These are phyloP conservation scores for Hippoglossus stenolepis DNA, from an alignment of 2,113 vertebrate species.

Conservation along the genomic window DNA sequence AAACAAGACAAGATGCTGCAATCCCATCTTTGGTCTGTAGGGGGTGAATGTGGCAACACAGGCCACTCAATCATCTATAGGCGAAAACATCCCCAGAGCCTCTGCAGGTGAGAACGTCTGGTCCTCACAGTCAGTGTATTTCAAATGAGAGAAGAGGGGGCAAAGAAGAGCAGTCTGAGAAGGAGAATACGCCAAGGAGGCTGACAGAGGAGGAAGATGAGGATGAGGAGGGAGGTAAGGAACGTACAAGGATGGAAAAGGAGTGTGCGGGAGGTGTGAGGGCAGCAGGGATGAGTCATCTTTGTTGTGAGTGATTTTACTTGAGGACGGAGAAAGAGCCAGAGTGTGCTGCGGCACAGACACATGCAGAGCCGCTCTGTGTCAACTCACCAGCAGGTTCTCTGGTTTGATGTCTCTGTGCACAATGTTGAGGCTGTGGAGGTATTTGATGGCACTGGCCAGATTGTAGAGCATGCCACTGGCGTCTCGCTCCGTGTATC, in stretches of 20 bases:
- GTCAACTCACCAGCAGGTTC: constrained; percentile 93
- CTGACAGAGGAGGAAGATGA: constrained; percentile 21
- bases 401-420: constrained; percentile 99
- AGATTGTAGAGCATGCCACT: constrained; percentile 98
- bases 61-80: no score
- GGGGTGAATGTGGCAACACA: no score
- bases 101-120: no score
- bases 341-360: neutral
- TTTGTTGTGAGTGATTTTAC: constrained; percentile 33
- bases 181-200: neutral
- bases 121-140: neutral
- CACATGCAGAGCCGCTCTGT: neutral
- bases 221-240: neutral
- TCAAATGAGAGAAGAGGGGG: neutral
- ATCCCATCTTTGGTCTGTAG: no score
- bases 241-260: constrained; percentile 30
- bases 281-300: constrained; percentile 66
- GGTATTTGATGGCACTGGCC: constrained; percentile 97
- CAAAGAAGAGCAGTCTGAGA: neutral
- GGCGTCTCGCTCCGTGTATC: constrained; percentile 96
- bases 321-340: neutral
- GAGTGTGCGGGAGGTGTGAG: constrained; percentile 57
- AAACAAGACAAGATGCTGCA: no score
- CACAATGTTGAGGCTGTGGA: constrained; percentile 97
- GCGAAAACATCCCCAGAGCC: no score